Evolutionary conservation across 2,888 invertebrate genomes (phyloP).

Genomic region (Caenorhabditis virilis): DNA sequence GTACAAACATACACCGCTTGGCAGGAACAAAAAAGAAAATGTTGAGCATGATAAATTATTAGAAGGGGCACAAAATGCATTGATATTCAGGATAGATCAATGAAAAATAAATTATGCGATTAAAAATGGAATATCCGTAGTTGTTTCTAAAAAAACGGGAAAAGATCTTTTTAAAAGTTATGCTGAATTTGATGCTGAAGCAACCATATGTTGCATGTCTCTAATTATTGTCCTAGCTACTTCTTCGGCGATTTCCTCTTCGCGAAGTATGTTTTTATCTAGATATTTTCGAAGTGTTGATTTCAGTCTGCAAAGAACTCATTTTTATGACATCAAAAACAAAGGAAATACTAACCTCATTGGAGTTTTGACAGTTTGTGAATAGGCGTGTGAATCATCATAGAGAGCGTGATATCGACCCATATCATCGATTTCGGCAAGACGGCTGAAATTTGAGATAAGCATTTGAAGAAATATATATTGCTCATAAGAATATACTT

Average conservation of each 20-base stretch:
- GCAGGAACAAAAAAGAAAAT: conserved; percentile 1
- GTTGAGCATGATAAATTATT: too few species aligned
- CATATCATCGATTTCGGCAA: conserved; percentile 59
- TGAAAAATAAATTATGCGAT: too few species aligned
- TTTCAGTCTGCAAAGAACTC: conserved; percentile 23
- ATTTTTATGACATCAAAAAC: neutral
- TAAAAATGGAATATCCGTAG: neutral
- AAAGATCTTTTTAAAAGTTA: neutral
- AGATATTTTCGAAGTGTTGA: conserved; percentile 45
- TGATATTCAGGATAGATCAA: too few species aligned
- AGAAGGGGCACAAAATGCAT: too few species aligned
- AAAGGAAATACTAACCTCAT: conserved; percentile 11
- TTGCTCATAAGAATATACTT: too few species aligned
- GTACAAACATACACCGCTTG: neutral
- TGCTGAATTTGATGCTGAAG: conserved; percentile 8
- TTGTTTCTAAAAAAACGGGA: neutral
- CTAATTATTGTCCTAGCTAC: conserved; percentile 95
- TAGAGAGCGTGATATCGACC: conserved; percentile 58
- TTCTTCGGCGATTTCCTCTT: conserved; percentile 95
- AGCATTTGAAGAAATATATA: too few species aligned
- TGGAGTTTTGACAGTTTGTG: conserved; percentile 17
- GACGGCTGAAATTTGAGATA: conserved; percentile 23
- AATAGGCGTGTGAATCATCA: conserved; percentile 39
- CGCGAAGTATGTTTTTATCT: conserved; percentile 44
- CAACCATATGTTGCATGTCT: conserved; percentile 83